Percentiles rank a stretch among this genome's conserved stretches.
Evolutionary conservation across 2,888 invertebrate genomes (phyloP).

Genomic region (Cepaea hortensis): DNA sequence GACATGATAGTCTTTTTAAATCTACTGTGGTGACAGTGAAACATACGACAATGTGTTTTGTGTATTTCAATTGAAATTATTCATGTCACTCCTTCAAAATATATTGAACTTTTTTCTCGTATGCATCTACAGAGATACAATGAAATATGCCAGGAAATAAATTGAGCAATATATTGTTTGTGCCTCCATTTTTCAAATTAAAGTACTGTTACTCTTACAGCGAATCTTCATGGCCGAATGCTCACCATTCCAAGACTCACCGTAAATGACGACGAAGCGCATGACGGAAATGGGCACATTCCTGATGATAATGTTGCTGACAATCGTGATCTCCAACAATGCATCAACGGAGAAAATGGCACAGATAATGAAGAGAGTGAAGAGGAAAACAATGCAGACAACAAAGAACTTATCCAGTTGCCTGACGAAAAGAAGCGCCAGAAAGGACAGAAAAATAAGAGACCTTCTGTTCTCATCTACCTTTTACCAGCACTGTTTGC

Average conservation of each 20-base stretch:
- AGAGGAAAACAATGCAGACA: background rate
- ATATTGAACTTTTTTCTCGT: too few relatives aligned
- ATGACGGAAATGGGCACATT: background rate
- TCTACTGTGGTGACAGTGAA: too few relatives aligned
- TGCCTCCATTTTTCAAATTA: too few relatives aligned
- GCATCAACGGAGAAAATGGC: background rate
- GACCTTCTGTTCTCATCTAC: conserved; percentile 41
- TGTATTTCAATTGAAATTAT: too few relatives aligned
- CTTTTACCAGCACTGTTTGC: conserved; percentile 50
- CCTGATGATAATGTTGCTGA: conserved; percentile 14
- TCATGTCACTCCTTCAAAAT: too few relatives aligned
- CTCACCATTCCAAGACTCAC: background rate
- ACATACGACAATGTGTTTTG: too few relatives aligned
- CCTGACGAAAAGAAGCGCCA: background rate
- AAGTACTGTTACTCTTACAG: background rate
- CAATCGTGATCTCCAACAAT: background rate
- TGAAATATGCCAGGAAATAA: too few relatives aligned
- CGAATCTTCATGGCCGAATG: background rate
- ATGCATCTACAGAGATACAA: too few relatives aligned
- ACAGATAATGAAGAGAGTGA: background rate
- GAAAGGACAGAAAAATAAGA: conserved; percentile 20
- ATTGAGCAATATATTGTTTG: too few relatives aligned
- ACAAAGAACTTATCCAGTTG: background rate
- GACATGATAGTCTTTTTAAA: too few relatives aligned
- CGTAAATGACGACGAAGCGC: background rate